A percentile compares a stretch with the other conserved stretches of the same genome.
Conservation (phyloP, 2,797 vertebrate genomes). For the Tangara arthus region DNA sequence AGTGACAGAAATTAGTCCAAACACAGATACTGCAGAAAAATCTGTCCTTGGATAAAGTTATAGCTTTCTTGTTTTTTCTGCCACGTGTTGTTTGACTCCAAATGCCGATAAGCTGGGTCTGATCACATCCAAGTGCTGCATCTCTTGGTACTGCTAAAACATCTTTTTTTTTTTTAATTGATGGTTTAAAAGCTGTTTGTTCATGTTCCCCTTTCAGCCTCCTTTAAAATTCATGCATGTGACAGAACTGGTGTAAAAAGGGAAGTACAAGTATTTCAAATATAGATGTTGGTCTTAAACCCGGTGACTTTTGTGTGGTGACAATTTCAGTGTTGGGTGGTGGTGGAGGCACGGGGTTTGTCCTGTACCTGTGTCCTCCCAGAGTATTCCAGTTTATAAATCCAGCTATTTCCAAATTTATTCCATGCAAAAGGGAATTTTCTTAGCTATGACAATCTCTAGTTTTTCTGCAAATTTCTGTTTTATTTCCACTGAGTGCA, state of each 20-base stretch:
- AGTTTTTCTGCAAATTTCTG: neutral
- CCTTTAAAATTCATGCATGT: neutral
- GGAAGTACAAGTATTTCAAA: neutral
- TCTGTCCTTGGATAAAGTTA: neutral
- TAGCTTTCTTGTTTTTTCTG: neutral
- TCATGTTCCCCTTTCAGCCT: neutral
- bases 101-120: neutral
- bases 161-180: neutral
- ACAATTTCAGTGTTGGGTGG: accelerated
- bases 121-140: neutral
- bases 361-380: neutral
- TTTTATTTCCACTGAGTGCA: accelerated
- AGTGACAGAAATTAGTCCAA: neutral
- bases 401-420: neutral
- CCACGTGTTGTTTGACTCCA: neutral
- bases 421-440: neutral
- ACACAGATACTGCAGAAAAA: neutral
- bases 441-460: accelerated
- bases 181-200: neutral
- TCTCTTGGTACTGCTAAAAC: neutral
- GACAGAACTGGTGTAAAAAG: neutral
- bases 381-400: neutral
- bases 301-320: neutral
- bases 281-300: neutral
- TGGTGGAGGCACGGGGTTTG: neutral